Percentiles rank a stretch among this genome's conserved stretches.
Conservation (phyloP, 1,140 invertebrate genomes). For the Bilobella aurantiaca region DNA sequence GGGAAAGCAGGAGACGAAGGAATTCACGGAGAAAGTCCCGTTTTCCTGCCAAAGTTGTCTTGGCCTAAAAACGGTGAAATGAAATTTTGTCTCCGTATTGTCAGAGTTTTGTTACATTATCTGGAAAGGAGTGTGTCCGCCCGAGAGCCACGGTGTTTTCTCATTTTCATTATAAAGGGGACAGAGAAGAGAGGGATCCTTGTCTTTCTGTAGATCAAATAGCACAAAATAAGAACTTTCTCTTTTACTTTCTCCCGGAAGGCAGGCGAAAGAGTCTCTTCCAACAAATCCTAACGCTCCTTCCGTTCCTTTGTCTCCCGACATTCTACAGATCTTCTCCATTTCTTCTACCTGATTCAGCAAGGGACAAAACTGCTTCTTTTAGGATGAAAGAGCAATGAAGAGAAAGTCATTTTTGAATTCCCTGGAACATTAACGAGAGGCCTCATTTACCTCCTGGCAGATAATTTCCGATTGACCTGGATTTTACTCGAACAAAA, state of each 20-base stretch:
- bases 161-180: neutral
- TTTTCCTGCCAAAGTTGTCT: too few relatives aligned
- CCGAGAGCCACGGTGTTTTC: neutral
- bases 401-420: too few relatives aligned
- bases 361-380: too few relatives aligned
- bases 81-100: neutral
- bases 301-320: neutral
- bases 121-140: neutral
- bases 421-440: too few relatives aligned
- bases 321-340: neutral
- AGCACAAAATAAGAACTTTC: neutral
- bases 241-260: neutral
- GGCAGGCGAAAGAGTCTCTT: neutral
- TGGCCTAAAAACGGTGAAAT: too few relatives aligned
- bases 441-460: neutral
- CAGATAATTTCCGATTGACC: neutral
- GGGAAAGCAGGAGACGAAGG: too few relatives aligned
- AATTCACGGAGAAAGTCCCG: too few relatives aligned
- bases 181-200: neutral
- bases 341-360: neutral
- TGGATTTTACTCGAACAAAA: neutral
- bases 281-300: neutral
- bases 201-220: neutral
- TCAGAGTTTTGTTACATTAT: neutral
- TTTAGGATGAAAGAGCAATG: too few relatives aligned